Evolutionary conservation across 1,140 invertebrate species (phyloP).

Genomic region (Carposina sasakii): DNA sequence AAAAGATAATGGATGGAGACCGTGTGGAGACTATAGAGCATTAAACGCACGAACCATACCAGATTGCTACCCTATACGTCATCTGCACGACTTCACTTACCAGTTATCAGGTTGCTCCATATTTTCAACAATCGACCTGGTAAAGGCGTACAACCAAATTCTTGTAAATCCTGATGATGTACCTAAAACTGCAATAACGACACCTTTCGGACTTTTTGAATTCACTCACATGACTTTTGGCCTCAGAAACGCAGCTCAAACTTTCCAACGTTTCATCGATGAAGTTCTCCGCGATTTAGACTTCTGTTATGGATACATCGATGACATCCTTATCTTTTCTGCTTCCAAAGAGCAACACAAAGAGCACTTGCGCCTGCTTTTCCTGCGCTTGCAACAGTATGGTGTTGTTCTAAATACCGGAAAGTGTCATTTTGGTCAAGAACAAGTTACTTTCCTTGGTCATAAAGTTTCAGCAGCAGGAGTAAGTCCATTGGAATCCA

Average conservation of each 20-base stretch:
- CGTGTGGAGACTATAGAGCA: no score
- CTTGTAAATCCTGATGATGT: background rate
- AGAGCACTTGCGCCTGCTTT: slow-evolving; percentile 10
- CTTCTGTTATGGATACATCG: slow-evolving; percentile 20
- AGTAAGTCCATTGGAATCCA: background rate
- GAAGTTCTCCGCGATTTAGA: slow-evolving; percentile 41
- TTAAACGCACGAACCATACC: no score
- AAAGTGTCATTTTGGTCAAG: slow-evolving; percentile 8
- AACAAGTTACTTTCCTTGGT: slow-evolving; percentile 6
- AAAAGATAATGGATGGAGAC: background rate
- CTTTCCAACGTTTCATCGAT: slow-evolving; percentile 45
- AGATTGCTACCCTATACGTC: no score
- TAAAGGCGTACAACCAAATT: background rate
- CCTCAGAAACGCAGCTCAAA: slow-evolving; percentile 30
- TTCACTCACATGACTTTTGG: background rate
- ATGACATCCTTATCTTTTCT: slow-evolving; percentile 14
- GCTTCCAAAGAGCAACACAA: slow-evolving; percentile 1
- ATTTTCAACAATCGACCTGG: background rate
- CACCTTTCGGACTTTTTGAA: background rate
- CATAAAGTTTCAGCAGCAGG: background rate
- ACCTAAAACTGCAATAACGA: background rate
- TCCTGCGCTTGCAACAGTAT: slow-evolving; percentile 3
- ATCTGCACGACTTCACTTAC: no score
- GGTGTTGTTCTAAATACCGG: slow-evolving; percentile 1
- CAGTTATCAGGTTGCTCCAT: background rate